Evolutionary conservation across 1,140 invertebrate species (phyloP), one percentile per base, ranked within the genome.

Genomic region (Gryon sp.): DNA sequence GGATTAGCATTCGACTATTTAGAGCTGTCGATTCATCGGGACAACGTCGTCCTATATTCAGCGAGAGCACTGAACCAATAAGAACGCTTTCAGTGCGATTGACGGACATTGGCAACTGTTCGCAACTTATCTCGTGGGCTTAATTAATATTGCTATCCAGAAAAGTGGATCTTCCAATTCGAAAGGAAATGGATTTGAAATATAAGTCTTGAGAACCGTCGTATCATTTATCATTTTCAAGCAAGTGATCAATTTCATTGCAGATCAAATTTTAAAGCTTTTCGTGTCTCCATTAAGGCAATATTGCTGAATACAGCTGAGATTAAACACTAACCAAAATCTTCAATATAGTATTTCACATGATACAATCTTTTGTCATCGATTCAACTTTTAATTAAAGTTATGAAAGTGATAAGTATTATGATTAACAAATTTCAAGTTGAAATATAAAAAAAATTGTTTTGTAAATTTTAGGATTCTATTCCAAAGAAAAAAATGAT

Each of bases 61-160:
- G 30, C 11, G 15, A 48, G 53, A 62, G 60, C 68, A 53, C 66
- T 46, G 34, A 59, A 65, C 76, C 74, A 78, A 68, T 68, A 78
- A 82, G 74, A 72, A 80, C 80, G 80, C 80, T 82, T 82, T 84
- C 76, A 81, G 52, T 57, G 50, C 77, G 72, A 83, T 82, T 78
- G 82, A 69, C 80, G 68, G 72, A 78, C 74, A 76, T 76, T 79
- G 75, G 55, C 75, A 41, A 69, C 41, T 72, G 69, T 75, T 81
- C 59, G 76, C 46, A 83, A 76, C 76, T 77, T 82, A 78, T 63
- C 81, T 60, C 76, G 50, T 55, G 76, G 40, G 53, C 52, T 60
- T 80, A 79, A 83, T 83, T 83, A 82, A 83, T 83, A 80, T 83
- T 78, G 59, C 69, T 40, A 59, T 74, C 24, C 72, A 46, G 30